These are phyloP conservation scores for Strix occidentalis DNA, from an alignment of 2,797 vertebrate species.

Conservation along the genomic window DNA sequence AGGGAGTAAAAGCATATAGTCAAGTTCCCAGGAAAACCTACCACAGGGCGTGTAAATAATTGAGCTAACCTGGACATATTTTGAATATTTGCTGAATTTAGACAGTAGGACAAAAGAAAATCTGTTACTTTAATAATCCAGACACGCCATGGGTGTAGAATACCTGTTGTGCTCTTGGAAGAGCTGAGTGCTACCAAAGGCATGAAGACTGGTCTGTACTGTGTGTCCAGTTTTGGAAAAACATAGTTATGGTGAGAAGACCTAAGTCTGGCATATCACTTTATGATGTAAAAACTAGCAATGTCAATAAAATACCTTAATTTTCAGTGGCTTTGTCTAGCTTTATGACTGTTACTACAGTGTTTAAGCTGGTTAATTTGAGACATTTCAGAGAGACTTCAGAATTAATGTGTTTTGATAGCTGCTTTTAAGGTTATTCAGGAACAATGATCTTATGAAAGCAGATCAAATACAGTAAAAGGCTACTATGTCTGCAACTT, in stretches of 20 bases:
- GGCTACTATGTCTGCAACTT: neutral
- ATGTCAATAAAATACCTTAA: neutral
- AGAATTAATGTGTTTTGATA: neutral
- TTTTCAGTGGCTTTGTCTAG: neutral
- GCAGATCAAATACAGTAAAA: neutral
- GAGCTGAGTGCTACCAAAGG: neutral
- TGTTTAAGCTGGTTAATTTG: neutral
- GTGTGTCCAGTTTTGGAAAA: neutral
- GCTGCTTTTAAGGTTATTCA: neutral
- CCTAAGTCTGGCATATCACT: fast-evolving
- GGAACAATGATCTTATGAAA: neutral
- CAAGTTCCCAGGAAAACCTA: neutral
- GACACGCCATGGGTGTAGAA: neutral
- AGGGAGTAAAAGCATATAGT: neutral
- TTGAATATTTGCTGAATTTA: neutral
- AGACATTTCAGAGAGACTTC: neutral
- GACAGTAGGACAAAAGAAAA: neutral
- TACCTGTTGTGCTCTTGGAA: neutral
- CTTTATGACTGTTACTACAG: neutral
- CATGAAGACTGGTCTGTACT: neutral
- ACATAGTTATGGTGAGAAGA: neutral
- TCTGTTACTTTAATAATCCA: neutral
- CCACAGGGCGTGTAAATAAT: neutral
- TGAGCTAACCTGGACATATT: neutral
- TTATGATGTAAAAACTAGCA: neutral